Percentiles rank a stretch among this genome's conserved stretches.
Evolutionary conservation across 2,888 invertebrate genomes (phyloP).

Genomic region (Trissolcus brochymenae): DNA sequence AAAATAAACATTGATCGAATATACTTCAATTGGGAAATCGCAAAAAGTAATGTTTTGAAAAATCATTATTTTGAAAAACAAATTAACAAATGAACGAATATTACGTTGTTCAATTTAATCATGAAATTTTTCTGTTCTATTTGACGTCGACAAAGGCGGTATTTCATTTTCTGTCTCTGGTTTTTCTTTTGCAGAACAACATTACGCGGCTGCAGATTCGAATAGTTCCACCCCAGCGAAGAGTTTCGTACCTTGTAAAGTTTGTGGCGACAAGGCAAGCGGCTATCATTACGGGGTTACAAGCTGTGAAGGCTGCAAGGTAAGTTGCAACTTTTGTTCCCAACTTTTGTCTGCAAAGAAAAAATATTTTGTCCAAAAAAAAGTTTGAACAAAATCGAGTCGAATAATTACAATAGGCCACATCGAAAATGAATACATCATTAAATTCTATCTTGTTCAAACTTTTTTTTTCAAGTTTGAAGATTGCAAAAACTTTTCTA

Average conservation of each 20-base stretch:
- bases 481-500: no score
- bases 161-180: conserved; percentile 33
- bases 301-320: conserved; percentile 99
- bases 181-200: conserved; percentile 80
- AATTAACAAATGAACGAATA: no score
- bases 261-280: conserved; percentile 96
- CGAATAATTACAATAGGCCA: neutral
- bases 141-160: conserved; percentile 26
- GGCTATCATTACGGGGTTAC: conserved; percentile 99
- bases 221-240: conserved; percentile 87
- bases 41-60: no score
- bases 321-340: conserved; percentile 75
- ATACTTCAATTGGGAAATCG: no score
- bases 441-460: neutral
- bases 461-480: neutral
- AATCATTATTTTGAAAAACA: no score
- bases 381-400: neutral
- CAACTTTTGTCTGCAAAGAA: conserved; percentile 4
- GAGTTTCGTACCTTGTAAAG: conserved; percentile 95
- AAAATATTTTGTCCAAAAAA: conserved; percentile 5
- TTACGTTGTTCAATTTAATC: conserved; percentile 2
- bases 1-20: no score
- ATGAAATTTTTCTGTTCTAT: conserved; percentile 14
- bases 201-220: conserved; percentile 87
- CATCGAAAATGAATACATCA: neutral